phyloP scores from a whole-genome alignment of 2,888 invertebrate genomes.

The Scotopteryx bipunctaria region DNA sequence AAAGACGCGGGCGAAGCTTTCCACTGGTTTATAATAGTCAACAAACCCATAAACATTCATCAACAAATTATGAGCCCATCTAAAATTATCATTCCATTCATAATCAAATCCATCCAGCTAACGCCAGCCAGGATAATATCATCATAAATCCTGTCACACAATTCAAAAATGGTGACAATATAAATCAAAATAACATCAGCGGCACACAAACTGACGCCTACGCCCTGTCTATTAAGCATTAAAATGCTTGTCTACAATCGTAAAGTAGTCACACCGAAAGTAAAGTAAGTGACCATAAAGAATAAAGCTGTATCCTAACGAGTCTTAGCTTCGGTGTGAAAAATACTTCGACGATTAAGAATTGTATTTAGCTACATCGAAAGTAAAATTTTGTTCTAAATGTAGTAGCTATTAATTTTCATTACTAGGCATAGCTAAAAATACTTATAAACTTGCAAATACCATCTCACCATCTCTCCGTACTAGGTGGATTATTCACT shows the following conservation, averaged over 20 bases:
- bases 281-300: conserved; percentile 20
- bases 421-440: no score
- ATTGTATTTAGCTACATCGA: no score
- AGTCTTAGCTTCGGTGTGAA: conserved; percentile 3
- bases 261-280: conserved; percentile 22
- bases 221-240: conserved; percentile 26
- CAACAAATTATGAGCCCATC: conserved; percentile 10
- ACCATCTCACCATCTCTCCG: no score
- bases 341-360: not conserved
- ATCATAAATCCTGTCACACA: conserved; percentile 29
- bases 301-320: conserved; percentile 10
- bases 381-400: no score
- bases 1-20: no score
- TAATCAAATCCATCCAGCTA: conserved; percentile 14
- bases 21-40: not conserved
- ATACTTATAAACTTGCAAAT: no score
- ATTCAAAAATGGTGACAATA: conserved; percentile 32
- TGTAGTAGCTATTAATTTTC: no score
- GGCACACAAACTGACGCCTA: conserved; percentile 35
- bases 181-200: conserved; percentile 39
- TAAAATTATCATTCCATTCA: conserved; percentile 10
- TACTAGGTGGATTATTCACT: no score
- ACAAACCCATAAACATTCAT: not conserved
- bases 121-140: conserved; percentile 29
- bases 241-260: conserved; percentile 29